Base-by-base conservation (phyloP, 2,888 invertebrate genomes). In the Eupeodes latifasciatus region DNA sequence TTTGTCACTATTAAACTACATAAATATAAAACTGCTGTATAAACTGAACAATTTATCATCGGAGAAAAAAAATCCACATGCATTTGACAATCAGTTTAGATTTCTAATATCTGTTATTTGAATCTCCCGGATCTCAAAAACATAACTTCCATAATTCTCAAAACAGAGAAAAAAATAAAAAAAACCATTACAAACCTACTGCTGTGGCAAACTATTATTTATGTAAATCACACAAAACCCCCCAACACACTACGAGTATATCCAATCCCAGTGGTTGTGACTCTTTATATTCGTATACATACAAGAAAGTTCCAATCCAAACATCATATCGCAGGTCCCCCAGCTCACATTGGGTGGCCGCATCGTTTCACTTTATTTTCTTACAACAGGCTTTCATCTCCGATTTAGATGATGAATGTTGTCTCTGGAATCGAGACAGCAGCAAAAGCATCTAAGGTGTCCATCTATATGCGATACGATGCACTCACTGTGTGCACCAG, bases 331-430 rank as follows among this genome's bases (percentile, higher is more conserved):
- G 47, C 47, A 72, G 72, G 72, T 72, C 72, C 59, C 47, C 55
- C 16, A 44, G 27, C 62, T 78, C 83, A 49, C 86, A 71, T 86
- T 86, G 86, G 86, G 86, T 86, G 86, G 86, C 51, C 86, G 47
- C 66, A 71, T 83, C 83, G 85, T 86, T 85, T 81, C 81, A 81
- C 85, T 71, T 83, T 75, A 72, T 74, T 78, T 72, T 69, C 78
- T 59, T 79, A 19, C 79, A 75, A 64, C 75, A 59, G 83, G 83
- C 85, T 86, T 86, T 86, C 85, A 86, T 86, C 85, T 86, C 78
- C 75, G 83, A 86, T 83, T 82, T 64, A 79, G 53, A 86, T 86
- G 86, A 86, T 83, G 75, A 82, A 86, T 83, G 86, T 83, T 86
- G 86, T 76, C 79, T 59, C 75, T 59, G 53, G 71, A 9, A 49